phyloP scores from a whole-genome alignment of 2,113 vertebrate genomes.

The Kobus ellipsiprymnus region DNA sequence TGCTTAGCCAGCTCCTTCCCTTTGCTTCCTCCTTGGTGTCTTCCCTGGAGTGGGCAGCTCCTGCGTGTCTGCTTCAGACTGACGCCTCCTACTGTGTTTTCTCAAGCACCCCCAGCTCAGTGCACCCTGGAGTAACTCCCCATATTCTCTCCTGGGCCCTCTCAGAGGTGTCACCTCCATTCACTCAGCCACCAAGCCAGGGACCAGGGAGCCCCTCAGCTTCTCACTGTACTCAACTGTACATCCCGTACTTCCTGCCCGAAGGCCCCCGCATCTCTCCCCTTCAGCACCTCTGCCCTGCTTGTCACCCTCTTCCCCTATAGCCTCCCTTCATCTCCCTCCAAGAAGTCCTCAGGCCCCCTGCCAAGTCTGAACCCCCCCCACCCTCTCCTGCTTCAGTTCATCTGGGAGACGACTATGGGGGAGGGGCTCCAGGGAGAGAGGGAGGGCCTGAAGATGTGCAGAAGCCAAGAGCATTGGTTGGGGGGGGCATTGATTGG shows the following conservation, averaged over 20 bases:
- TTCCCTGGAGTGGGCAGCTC: background rate
- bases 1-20: too few relatives aligned
- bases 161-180: background rate
- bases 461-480: background rate
- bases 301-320: too few relatives aligned
- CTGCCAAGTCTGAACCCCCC: background rate
- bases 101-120: background rate
- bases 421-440: background rate
- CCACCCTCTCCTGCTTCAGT: background rate
- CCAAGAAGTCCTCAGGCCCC: background rate
- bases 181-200: background rate
- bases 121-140: background rate
- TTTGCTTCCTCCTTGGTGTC: background rate
- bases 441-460: background rate
- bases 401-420: background rate
- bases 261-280: background rate
- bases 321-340: background rate
- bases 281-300: background rate
- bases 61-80: background rate
- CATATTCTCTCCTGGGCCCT: background rate
- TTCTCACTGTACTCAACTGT: background rate
- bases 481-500: rapidly evolving
- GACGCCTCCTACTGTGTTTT: background rate
- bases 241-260: background rate
- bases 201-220: background rate